Evolutionary conservation across 2,797 vertebrate genomes (phyloP).

Genomic region (Podarcis lilfordi): DNA sequence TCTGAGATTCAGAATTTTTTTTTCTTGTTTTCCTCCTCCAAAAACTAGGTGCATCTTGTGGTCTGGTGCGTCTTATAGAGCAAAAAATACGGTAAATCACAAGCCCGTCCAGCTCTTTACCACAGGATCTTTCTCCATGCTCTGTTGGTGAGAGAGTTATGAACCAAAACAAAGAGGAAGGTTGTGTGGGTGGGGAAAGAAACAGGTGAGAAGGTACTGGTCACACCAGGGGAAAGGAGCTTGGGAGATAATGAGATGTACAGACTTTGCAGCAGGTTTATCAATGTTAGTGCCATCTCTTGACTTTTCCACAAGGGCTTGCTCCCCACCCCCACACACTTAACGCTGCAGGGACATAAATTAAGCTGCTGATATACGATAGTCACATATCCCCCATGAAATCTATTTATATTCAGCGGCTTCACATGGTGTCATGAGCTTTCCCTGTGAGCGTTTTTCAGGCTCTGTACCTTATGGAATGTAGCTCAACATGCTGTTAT

Average conservation of each 20-base stretch:
- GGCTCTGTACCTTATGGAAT: not conserved
- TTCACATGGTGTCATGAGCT: slow-evolving; percentile 10
- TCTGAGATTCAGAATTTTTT: no score
- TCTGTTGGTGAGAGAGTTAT: not conserved
- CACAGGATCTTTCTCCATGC: not conserved
- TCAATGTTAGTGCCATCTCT: not conserved
- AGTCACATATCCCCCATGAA: not conserved
- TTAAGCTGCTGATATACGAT: not conserved
- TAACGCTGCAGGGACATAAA: slow-evolving; percentile 4
- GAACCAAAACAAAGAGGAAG: slow-evolving; percentile 16
- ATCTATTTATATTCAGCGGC: slow-evolving; percentile 18
- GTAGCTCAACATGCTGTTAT: not conserved
- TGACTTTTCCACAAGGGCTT: not conserved
- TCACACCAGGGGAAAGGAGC: not conserved
- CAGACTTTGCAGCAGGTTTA: not conserved
- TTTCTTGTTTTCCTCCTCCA: no score
- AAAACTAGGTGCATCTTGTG: no score
- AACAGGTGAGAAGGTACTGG: not conserved
- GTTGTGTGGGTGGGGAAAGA: not conserved
- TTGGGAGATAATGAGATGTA: not conserved
- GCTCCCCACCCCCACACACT: not conserved
- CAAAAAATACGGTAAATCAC: not conserved
- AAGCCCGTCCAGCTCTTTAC: not conserved
- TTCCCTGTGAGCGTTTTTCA: slow-evolving; percentile 9
- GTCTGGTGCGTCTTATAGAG: no score